Evolutionary conservation across 2,797 vertebrate genomes (phyloP).

Genomic region (Micromesistius poutassou): DNA sequence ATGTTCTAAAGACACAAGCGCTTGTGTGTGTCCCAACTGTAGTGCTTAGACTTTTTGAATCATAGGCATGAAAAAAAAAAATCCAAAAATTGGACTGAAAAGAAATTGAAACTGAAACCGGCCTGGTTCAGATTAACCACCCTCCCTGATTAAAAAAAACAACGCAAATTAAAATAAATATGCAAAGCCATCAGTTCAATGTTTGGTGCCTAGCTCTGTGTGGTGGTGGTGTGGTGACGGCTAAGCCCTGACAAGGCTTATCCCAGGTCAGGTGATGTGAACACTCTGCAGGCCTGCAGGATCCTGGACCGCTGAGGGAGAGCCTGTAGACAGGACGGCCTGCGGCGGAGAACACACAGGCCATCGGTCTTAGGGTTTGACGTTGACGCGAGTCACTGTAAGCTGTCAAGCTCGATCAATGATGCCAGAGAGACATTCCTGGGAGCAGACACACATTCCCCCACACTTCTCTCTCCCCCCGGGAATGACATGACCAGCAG

Average conservation of each 20-base stretch:
- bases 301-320: constrained; percentile 20
- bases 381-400: constrained; percentile 48
- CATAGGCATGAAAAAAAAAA: too few species aligned
- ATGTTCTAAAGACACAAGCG: too few species aligned
- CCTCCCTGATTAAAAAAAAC: not conserved
- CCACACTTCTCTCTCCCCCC: constrained; percentile 29
- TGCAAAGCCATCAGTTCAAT: not conserved
- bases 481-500: constrained; percentile 10
- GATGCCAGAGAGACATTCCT: constrained; percentile 35
- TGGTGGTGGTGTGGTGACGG: not conserved
- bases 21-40: too few species aligned
- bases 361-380: constrained; percentile 34
- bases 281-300: constrained; percentile 46
- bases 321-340: not conserved
- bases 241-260: not conserved
- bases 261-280: constrained; percentile 29
- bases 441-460: constrained; percentile 51
- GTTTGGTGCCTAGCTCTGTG: not conserved
- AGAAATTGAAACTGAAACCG: not conserved
- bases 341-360: not conserved
- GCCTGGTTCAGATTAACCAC: not conserved
- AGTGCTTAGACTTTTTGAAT: too few species aligned
- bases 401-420: constrained; percentile 38
- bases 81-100: too few species aligned
- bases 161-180: not conserved